These are phyloP conservation scores for Megalops cyprinoides DNA, from an alignment of 2,797 vertebrate genomes.

Conservation along the genomic window DNA sequence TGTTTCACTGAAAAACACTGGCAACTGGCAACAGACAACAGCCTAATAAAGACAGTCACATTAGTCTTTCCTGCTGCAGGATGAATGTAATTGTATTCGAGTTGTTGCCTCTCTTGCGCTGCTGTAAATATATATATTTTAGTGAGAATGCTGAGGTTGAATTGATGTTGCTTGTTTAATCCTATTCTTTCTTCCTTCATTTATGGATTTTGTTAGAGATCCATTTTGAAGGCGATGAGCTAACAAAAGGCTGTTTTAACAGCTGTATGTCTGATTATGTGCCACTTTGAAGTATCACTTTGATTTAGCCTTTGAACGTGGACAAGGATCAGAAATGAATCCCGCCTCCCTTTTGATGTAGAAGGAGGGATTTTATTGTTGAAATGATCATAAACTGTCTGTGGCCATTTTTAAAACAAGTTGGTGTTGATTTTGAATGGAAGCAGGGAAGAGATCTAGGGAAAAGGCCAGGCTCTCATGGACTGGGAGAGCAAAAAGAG, in stretches of 20 bases:
- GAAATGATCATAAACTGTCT: slow-evolving; percentile 79
- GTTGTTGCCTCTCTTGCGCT: background rate
- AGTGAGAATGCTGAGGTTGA: background rate
- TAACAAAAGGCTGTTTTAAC: slow-evolving; percentile 87
- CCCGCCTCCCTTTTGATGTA: slow-evolving; percentile 82
- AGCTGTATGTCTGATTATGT: slow-evolving; percentile 86
- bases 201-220: slow-evolving; percentile 59
- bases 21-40: no score
- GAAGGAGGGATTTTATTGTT: slow-evolving; percentile 81
- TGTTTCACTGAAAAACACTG: background rate
- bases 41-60: background rate
- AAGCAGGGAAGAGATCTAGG: background rate
- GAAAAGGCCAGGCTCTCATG: slow-evolving; percentile 7
- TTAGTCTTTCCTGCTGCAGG: slow-evolving; percentile 3
- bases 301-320: slow-evolving; percentile 86
- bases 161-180: slow-evolving; percentile 11
- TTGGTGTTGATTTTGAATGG: slow-evolving; percentile 24
- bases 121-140: background rate
- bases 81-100: background rate
- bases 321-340: slow-evolving; percentile 86
- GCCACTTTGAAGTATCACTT: slow-evolving; percentile 83
- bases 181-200: background rate
- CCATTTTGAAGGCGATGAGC: slow-evolving; percentile 73
- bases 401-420: slow-evolving; percentile 73
- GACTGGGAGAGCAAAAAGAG: background rate